Evolutionary conservation across 1,140 invertebrate species (phyloP).

Genomic region (Lutraria rhynchaena): DNA sequence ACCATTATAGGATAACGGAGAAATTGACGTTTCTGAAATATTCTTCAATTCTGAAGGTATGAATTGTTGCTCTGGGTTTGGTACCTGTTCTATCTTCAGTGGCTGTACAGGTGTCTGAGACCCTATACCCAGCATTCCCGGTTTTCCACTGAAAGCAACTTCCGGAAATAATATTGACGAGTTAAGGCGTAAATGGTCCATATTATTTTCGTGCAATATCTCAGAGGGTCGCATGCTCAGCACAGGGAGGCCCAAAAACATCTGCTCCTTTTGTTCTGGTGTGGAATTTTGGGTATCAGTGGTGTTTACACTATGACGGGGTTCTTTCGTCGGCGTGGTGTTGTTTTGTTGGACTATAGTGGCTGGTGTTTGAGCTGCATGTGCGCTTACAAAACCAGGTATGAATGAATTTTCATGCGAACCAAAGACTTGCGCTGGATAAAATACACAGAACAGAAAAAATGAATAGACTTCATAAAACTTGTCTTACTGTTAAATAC

Average conservation of each 20-base stretch:
- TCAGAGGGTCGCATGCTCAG: too few species aligned
- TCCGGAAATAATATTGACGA: conserved; percentile 6
- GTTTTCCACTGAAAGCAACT: conserved; percentile 5
- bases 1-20: not conserved
- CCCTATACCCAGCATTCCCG: conserved; percentile 25
- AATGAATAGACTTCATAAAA: too few species aligned
- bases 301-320: too few species aligned
- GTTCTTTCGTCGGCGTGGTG: not conserved
- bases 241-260: not conserved
- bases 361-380: too few species aligned
- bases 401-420: not conserved
- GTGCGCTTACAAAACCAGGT: not conserved
- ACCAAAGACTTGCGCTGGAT: not conserved
- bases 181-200: not conserved
- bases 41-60: not conserved
- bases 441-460: not conserved
- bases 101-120: not conserved
- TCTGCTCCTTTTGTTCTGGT: not conserved
- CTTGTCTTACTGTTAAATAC: too few species aligned
- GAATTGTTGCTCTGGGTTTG: not conserved
- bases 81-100: not conserved
- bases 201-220: conserved; percentile 8
- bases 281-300: not conserved
- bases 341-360: too few species aligned
- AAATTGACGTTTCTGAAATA: conserved; percentile 1